Evolutionary conservation across 2,888 invertebrate species (phyloP), one percentile per base, ranked within the genome.

Genomic region (Zonitis immaculata): DNA sequence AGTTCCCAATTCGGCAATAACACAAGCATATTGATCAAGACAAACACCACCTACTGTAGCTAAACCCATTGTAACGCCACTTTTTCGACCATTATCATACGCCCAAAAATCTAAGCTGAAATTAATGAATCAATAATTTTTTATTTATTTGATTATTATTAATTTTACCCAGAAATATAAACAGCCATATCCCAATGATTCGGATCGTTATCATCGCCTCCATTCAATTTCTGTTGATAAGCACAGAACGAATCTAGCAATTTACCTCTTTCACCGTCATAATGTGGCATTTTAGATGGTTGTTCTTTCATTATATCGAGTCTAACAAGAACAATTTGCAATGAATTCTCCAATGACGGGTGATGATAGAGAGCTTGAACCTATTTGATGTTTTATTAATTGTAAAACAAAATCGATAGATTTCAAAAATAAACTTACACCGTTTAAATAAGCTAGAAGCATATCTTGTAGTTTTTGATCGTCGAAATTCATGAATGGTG

Each of bases 21-120:
- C 84, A 68, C 90, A 90, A 11, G 87, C 82, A 70, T 87, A 88
- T 64, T 84, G 79, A 11, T 83, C 80, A 59, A 85, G 76, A 70
- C 89, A 90, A 48, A 88, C 85, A 20, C 89, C 89, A 22, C 87
- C 87, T 45, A 89, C 89, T 0, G 88, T 85, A n/a, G 89, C 89
- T 60, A 89, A 75, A 45, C 90, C 90, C 89, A 90, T 89, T 7
- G 90, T 90, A 28, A 86, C 85, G 1, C 84, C 83, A 71, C 83
- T 88, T 62, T 82, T 84, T 39, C 78, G 78, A 0, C 88, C 88
- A 56, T 85, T 85, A 66, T 87, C 87, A 48, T 82, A 79, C 0
- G 85, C 83, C 72, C 82, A 88, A 72, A 90, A 88, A 73, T 90
- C 89, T 64, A 89, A 69, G 5, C 86, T 86, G 75, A 28, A 61